Evolutionary conservation across 2,888 invertebrate genomes (phyloP).

Genomic region (Rhodophaea formosa): DNA sequence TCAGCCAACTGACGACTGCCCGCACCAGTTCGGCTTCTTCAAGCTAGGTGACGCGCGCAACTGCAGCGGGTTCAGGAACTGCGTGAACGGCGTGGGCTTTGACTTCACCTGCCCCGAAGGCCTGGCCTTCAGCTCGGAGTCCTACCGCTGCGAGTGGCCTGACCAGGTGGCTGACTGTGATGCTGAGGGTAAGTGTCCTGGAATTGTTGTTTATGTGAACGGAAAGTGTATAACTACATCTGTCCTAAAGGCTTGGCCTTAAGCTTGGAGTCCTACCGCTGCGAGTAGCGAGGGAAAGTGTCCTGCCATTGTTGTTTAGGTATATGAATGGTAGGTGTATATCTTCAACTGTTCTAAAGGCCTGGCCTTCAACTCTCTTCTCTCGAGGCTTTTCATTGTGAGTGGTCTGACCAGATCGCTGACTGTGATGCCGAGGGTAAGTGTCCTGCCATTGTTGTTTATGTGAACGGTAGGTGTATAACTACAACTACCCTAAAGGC

Average conservation of each 20-base stretch:
- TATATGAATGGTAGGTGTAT: slow-evolving; percentile 91
- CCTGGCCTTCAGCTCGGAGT: slow-evolving; percentile 86
- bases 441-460: neutral
- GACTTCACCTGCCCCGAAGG: slow-evolving; percentile 91
- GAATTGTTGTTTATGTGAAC: slow-evolving; percentile 42
- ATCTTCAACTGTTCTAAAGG: slow-evolving; percentile 92
- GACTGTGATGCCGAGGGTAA: slow-evolving; percentile 91
- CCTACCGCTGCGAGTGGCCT: slow-evolving; percentile 93
- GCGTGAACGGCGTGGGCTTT: slow-evolving; percentile 88
- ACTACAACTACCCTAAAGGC: slow-evolving; percentile 91
- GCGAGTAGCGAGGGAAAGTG: slow-evolving; percentile 96
- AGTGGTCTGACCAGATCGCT: slow-evolving; percentile 92
- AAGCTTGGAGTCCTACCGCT: slow-evolving; percentile 86
- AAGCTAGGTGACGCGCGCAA: slow-evolving; percentile 82
- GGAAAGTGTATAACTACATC: slow-evolving; percentile 88
- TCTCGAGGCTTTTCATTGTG: slow-evolving; percentile 87
- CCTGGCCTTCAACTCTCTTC: slow-evolving; percentile 88
- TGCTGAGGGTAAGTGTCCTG: slow-evolving; percentile 83
- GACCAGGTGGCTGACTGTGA: slow-evolving; percentile 91
- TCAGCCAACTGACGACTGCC: slow-evolving; percentile 88
- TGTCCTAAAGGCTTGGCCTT: slow-evolving; percentile 93
- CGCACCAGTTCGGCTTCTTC: slow-evolving; percentile 92
- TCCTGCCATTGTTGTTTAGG: no score
- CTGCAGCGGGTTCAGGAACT: slow-evolving; percentile 91
- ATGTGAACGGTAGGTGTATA: slow-evolving; percentile 85